These are phyloP conservation scores for Phragmatobia fuliginosa DNA, from an alignment of 2,888 invertebrate genomes.

Conservation along the genomic window DNA sequence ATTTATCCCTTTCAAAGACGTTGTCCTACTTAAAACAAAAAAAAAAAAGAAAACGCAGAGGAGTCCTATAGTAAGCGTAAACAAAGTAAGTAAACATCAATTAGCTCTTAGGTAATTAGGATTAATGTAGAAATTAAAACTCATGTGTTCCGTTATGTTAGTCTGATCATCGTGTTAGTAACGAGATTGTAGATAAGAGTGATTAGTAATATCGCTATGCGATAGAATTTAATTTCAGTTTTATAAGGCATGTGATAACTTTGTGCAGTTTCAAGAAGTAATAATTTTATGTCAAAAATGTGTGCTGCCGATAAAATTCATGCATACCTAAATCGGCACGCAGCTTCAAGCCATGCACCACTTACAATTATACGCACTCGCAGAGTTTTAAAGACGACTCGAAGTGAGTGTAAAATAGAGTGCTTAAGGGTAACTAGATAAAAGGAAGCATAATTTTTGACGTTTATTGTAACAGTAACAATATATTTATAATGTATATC, in stretches of 20 bases:
- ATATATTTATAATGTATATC: slow-evolving; percentile 77
- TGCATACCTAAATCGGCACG: slow-evolving; percentile 73
- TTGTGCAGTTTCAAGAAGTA: slow-evolving; percentile 63
- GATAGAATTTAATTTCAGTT: slow-evolving; percentile 57
- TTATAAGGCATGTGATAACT: slow-evolving; percentile 52
- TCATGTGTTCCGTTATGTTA: slow-evolving; percentile 57
- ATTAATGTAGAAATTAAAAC: slow-evolving; percentile 49
- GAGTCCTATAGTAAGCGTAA: slow-evolving; percentile 62
- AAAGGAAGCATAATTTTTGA: slow-evolving; percentile 72
- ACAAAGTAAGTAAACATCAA: slow-evolving; percentile 56
- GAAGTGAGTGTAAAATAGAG: slow-evolving; percentile 66
- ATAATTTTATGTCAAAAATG: slow-evolving; percentile 52
- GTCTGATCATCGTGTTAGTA: slow-evolving; percentile 54
- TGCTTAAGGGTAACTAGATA: slow-evolving; percentile 71
- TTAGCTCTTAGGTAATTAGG: slow-evolving; percentile 41
- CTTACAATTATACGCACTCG: slow-evolving; percentile 76
- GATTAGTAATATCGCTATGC: slow-evolving; percentile 46
- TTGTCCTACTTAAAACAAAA: slow-evolving; percentile 56
- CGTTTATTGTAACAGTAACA: slow-evolving; percentile 86
- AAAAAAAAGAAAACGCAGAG: slow-evolving; percentile 51
- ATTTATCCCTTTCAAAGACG: slow-evolving; percentile 55
- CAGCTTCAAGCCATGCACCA: slow-evolving; percentile 84
- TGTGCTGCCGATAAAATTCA: slow-evolving; percentile 72
- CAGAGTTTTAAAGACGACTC: slow-evolving; percentile 64
- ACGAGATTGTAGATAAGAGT: slow-evolving; percentile 45